A percentile compares a stretch with the other conserved stretches of the same genome.
Evolutionary conservation across 2,888 invertebrate genomes (phyloP).

Genomic region (Orthonychiurus folsomi): DNA sequence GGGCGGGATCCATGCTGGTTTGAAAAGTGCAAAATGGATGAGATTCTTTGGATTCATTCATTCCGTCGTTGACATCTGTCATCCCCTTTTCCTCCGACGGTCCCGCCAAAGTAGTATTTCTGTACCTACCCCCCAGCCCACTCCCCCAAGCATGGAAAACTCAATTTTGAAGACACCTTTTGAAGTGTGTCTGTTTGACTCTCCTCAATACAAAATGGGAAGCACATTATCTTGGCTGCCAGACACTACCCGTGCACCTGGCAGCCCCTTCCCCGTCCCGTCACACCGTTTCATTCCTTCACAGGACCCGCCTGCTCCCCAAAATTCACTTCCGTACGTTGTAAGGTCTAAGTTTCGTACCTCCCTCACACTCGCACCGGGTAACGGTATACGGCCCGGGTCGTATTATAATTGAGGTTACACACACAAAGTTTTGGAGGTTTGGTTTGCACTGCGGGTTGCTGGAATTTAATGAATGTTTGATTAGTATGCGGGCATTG

Average conservation of each 20-base stretch:
- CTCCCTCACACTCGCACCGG: too few relatives aligned
- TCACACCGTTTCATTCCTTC: neutral
- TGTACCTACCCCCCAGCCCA: too few relatives aligned
- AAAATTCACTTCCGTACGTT: too few relatives aligned
- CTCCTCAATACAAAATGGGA: neutral
- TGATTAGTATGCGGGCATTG: slow-evolving; percentile 1
- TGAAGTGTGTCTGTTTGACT: neutral
- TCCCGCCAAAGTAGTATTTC: too few relatives aligned
- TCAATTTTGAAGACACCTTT: slow-evolving; percentile 1
- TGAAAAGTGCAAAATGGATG: neutral
- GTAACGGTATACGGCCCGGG: too few relatives aligned
- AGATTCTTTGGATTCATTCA: neutral
- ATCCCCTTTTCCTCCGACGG: neutral
- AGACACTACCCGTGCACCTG: too few relatives aligned
- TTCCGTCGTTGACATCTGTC: neutral
- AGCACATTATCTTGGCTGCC: neutral
- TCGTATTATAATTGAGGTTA: neutral
- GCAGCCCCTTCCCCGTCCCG: too few relatives aligned
- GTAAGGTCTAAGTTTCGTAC: too few relatives aligned
- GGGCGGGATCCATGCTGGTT: neutral
- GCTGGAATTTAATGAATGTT: neutral
- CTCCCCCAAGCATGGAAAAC: too few relatives aligned
- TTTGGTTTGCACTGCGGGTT: neutral
- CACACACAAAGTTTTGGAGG: neutral
- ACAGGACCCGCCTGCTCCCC: neutral